Evolutionary conservation across 2,797 vertebrate genomes (phyloP).

Genomic region (Clamator glandarius): DNA sequence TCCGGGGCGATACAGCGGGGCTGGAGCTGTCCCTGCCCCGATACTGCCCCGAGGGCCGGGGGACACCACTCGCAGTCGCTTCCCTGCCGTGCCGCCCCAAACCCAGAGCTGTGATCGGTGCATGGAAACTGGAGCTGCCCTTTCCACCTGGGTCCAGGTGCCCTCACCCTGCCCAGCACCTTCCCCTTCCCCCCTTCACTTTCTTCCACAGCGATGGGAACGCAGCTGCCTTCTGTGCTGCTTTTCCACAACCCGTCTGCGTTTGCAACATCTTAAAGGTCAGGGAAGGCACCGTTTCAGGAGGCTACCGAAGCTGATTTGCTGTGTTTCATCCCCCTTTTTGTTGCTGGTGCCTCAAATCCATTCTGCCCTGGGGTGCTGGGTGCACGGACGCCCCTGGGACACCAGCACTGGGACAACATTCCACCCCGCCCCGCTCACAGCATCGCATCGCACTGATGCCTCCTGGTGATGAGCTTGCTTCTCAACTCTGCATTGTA

Average conservation of each 20-base stretch:
- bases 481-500: rapidly evolving
- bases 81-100: too few relatives aligned
- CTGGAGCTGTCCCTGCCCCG: not conserved
- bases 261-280: constrained; percentile 58
- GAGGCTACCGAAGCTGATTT: not conserved
- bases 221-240: not conserved
- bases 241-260: not conserved
- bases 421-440: not conserved
- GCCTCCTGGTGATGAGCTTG: rapidly evolving
- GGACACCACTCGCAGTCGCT: rapidly evolving
- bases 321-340: not conserved
- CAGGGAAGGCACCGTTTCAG: constrained; percentile 7
- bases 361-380: not conserved
- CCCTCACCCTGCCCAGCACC: not conserved
- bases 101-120: not conserved
- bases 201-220: not conserved
- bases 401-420: not conserved
- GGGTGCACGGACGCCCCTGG: rapidly evolving
- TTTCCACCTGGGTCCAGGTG: constrained; percentile 29
- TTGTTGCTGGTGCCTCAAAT: rapidly evolving
- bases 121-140: constrained; percentile 63
- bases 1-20: not conserved
- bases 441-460: rapidly evolving
- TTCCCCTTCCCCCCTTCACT: constrained; percentile 18
- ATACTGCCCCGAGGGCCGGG: not conserved